phyloP scores from a whole-genome alignment of 2,113 vertebrate genomes.

The Amphiprion ocellaris region DNA sequence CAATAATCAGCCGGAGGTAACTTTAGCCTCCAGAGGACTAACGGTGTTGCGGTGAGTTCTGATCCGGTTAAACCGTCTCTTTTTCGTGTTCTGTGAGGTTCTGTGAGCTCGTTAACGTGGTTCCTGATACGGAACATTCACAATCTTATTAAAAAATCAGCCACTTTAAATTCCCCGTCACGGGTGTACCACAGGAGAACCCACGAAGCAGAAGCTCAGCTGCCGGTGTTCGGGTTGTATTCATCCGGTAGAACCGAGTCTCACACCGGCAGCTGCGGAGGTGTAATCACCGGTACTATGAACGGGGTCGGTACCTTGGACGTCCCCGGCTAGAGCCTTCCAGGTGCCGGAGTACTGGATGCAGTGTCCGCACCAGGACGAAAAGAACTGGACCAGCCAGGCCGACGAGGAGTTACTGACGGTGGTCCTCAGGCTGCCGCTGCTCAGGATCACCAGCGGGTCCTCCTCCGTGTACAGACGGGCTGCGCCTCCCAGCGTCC shows the following conservation, averaged over 20 bases:
- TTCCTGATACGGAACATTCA: background rate
- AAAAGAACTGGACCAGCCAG: slow-evolving; percentile 96
- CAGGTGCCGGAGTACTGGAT: slow-evolving; percentile 94
- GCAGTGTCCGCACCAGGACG: slow-evolving; percentile 96
- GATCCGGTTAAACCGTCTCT: no score
- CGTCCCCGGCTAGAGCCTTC: slow-evolving; percentile 91
- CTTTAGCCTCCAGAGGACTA: no score
- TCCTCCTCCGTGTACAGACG: slow-evolving; percentile 89
- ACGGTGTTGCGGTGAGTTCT: no score
- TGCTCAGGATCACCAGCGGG: slow-evolving; percentile 88
- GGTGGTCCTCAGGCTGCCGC: slow-evolving; percentile 80
- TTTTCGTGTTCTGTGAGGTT: no score
- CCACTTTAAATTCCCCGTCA: background rate
- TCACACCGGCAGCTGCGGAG: no score
- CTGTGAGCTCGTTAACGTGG: no score
- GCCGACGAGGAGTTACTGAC: slow-evolving; percentile 89
- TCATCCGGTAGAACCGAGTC: rapidly evolving
- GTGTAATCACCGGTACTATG: rapidly evolving
- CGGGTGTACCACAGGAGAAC: background rate
- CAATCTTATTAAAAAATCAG: background rate
- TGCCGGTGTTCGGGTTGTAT: background rate
- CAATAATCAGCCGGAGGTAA: no score
- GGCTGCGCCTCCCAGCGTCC: slow-evolving; percentile 30
- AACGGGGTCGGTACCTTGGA: slow-evolving; percentile 85
- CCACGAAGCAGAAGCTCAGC: rapidly evolving